Percentiles rank a stretch among this genome's conserved stretches.
Conservation (phyloP, 2,888 invertebrate genomes). For the Ganaspis brasiliensis region DNA sequence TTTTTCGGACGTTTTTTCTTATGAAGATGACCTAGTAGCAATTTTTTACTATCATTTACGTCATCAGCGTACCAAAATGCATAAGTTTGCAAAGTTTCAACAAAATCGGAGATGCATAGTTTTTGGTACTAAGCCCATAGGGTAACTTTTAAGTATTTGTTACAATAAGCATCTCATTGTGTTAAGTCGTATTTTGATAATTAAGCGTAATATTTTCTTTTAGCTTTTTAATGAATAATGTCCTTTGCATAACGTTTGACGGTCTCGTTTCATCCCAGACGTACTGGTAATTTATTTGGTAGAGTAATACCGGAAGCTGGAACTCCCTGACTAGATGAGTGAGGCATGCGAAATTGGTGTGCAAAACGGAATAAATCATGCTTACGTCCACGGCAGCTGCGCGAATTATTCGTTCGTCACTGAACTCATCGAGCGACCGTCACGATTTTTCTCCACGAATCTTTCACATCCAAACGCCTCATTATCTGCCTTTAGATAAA, state of each 20-base stretch:
- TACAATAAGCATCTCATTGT: too few relatives aligned
- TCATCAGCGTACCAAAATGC: too few relatives aligned
- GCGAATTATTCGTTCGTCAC: slow-evolving; percentile 71
- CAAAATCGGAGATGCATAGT: too few relatives aligned
- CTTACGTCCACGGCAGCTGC: slow-evolving; percentile 73
- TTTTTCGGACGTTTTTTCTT: too few relatives aligned
- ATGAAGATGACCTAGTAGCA: too few relatives aligned
- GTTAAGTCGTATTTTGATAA: too few relatives aligned
- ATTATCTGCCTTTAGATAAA: background rate
- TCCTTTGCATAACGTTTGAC: slow-evolving; percentile 11
- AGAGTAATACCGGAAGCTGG: slow-evolving; percentile 63
- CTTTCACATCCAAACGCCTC: slow-evolving; percentile 1
- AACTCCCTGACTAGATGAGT: slow-evolving; percentile 56
- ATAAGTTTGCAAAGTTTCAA: too few relatives aligned
- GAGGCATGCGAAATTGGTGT: slow-evolving; percentile 69
- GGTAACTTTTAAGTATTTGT: too few relatives aligned
- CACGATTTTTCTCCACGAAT: slow-evolving; percentile 34
- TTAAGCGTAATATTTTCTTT: background rate
- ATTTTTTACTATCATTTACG: too few relatives aligned
- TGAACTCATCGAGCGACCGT: slow-evolving; percentile 48
- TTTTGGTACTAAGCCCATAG: too few relatives aligned
- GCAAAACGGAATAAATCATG: slow-evolving; percentile 75
- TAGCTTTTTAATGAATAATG: slow-evolving; percentile 6
- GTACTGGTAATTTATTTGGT: slow-evolving; percentile 65
- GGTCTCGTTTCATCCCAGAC: slow-evolving; percentile 21